A percentile compares a stretch with the other conserved stretches of the same genome.
phyloP scores from a whole-genome alignment of 2,113 vertebrate genomes.

The Isurus oxyrinchus region DNA sequence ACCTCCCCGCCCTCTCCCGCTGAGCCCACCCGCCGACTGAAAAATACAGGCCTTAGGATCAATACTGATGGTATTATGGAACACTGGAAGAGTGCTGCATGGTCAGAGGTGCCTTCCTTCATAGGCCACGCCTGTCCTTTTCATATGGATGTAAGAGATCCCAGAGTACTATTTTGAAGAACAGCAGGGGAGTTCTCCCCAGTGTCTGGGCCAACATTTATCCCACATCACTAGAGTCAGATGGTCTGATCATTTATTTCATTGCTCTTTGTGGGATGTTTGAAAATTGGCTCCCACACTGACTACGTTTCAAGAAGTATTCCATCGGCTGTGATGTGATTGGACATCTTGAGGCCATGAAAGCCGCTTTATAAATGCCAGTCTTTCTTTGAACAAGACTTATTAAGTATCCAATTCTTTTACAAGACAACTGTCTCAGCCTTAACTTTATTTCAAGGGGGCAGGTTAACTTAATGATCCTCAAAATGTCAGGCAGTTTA shows the following conservation, averaged over 20 bases:
- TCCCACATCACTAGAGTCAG: background rate
- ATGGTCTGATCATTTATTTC: background rate
- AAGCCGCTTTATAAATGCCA: background rate
- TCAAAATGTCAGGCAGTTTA: background rate
- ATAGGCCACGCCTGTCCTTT: background rate
- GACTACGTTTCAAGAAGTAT: background rate
- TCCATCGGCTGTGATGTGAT: background rate
- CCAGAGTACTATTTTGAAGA: background rate
- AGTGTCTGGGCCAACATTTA: too few species aligned
- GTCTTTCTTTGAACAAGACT: background rate
- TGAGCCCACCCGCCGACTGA: too few species aligned
- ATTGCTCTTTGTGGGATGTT: background rate
- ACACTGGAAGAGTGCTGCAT: background rate
- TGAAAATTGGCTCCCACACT: background rate
- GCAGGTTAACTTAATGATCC: background rate
- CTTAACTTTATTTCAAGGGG: background rate
- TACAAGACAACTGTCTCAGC: background rate
- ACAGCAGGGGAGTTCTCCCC: too few species aligned
- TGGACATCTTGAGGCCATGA: background rate
- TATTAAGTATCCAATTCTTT: background rate
- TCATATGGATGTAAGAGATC: too few species aligned
- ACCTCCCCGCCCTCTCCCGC: too few species aligned
- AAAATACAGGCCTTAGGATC: background rate
- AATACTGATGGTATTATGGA: background rate
- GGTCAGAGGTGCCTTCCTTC: background rate